Base-by-base conservation (phyloP, 1,140 invertebrate genomes). In the Leptoteleia sp. region DNA sequence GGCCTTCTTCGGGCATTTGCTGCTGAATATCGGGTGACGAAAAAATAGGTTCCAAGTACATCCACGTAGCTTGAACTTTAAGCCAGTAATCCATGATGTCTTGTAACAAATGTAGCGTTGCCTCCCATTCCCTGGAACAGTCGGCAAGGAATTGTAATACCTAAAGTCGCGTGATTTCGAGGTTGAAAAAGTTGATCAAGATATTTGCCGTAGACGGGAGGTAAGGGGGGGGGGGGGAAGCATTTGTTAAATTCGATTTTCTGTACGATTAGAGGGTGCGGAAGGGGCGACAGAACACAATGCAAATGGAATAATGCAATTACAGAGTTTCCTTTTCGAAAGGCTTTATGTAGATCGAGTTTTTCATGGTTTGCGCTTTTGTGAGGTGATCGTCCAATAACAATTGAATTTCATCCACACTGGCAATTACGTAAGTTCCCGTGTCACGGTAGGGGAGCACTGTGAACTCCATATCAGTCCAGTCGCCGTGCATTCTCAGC, bases 11-110 rank as follows among this genome's bases (percentile, higher is more conserved):
- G 0, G 97, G 97, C 94, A 99, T 96, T 93, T 96, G 95, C 72
- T 94, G 93, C 90, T 99, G 98, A 87, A 99, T 99, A 89, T 99
- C 98, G 1, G 97, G 97, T 12, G 97, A 98, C 2, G 96, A 96
- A 88, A 99, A 99, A 79, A 99, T 98, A 0, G 98, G 98, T 85
- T 99, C 98, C 76, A 99, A 90, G 87, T 99, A 99, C 90, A 98
- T 95, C 97, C 98, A 99, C 1, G 96, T 98, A 1, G 94, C 92
- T 89, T 99, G 97, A 11, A 99, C 97, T 84, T 96, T 96, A 4
- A 99, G 85, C 97, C 97, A 99, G 83, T 98, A 95, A 87, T 99
- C 97, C 75, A 99, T 89, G 79, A 99, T 97, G 84, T 98, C 97
- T 92, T 96, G 95, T 1, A 96, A 85, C 1, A 95, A 82, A 64